Evolutionary conservation across 2,888 invertebrate genomes (phyloP).

Genomic region (Fragum whitleyi): DNA sequence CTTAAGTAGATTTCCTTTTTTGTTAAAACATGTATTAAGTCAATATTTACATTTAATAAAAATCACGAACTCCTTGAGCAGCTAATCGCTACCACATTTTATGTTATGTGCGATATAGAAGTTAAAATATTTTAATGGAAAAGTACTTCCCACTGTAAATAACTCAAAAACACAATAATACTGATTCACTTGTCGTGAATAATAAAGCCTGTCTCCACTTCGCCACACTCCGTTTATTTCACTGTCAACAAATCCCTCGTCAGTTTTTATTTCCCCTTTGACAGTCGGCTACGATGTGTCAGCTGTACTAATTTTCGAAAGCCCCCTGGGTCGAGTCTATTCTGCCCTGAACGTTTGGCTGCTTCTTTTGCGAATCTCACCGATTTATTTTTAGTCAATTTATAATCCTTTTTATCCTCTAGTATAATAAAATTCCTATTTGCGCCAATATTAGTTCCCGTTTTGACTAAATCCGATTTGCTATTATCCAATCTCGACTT

Average conservation of each 20-base stretch:
- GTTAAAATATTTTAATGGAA: neutral
- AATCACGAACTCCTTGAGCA: neutral
- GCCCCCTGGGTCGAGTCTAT: conserved; percentile 2
- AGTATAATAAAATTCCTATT: neutral
- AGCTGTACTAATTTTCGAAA: conserved; percentile 14
- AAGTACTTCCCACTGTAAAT: neutral
- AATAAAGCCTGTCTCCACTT: conserved; percentile 1
- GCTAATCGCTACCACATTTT: neutral
- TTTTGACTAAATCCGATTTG: conserved; percentile 20
- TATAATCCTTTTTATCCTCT: neutral
- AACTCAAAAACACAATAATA: neutral
- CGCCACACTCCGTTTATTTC: conserved; percentile 19
- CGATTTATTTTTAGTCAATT: conserved; percentile 5
- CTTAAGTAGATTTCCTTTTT: conserved; percentile 14
- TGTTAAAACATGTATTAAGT: conserved; percentile 1
- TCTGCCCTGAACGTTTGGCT: neutral
- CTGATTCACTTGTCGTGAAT: neutral
- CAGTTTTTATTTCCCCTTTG: conserved; percentile 5
- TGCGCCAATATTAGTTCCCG: neutral
- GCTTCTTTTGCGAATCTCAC: conserved; percentile 7
- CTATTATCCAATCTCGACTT: neutral
- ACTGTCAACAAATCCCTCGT: neutral
- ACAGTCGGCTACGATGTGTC: conserved; percentile 3
- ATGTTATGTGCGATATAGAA: neutral
- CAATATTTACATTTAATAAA: conserved; percentile 8